A percentile compares a stretch with the other conserved stretches of the same genome.
Evolutionary conservation across 1,140 invertebrate genomes (phyloP).

Genomic region (Drosophila murphyi): DNA sequence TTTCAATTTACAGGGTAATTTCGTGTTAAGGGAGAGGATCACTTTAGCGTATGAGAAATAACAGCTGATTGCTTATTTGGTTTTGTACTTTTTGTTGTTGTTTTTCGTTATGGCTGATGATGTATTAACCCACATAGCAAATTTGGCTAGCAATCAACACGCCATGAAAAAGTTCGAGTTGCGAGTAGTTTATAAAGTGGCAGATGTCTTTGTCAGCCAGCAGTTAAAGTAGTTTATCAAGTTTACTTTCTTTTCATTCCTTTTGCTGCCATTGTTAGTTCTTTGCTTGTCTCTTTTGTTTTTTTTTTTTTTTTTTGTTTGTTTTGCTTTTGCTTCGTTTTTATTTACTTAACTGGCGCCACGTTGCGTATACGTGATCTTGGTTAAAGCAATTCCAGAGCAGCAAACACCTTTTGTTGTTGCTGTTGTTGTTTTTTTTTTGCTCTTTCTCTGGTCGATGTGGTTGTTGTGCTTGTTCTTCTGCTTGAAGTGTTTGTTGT

Average conservation of each 20-base stretch:
- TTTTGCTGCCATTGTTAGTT: not conserved
- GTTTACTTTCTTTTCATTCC: not conserved
- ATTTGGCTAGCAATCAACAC: not conserved
- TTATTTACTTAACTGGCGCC: constrained; percentile 42
- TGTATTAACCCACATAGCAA: not conserved
- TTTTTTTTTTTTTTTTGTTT: not conserved
- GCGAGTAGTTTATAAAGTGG: not conserved
- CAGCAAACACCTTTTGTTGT: constrained; percentile 10
- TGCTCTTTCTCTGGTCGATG: constrained; percentile 2
- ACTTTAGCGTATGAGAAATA: too few species aligned
- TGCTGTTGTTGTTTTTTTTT: constrained; percentile 2
- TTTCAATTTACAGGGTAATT: too few species aligned
- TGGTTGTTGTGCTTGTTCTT: not conserved
- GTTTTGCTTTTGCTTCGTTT: constrained; percentile 5
- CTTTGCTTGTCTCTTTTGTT: not conserved
- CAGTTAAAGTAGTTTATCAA: constrained; percentile 11
- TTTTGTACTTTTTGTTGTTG: too few species aligned
- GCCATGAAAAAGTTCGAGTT: not conserved
- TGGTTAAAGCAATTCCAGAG: constrained; percentile 24
- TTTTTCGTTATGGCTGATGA: not conserved
- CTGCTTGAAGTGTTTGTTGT: not conserved
- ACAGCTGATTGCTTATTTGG: too few species aligned
- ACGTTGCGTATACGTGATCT: constrained; percentile 53
- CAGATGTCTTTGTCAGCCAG: constrained; percentile 1
- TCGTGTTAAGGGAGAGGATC: too few species aligned